Evolutionary conservation across 2,797 vertebrate species (phyloP).

Genomic region (Rhyacichthys aspro): DNA sequence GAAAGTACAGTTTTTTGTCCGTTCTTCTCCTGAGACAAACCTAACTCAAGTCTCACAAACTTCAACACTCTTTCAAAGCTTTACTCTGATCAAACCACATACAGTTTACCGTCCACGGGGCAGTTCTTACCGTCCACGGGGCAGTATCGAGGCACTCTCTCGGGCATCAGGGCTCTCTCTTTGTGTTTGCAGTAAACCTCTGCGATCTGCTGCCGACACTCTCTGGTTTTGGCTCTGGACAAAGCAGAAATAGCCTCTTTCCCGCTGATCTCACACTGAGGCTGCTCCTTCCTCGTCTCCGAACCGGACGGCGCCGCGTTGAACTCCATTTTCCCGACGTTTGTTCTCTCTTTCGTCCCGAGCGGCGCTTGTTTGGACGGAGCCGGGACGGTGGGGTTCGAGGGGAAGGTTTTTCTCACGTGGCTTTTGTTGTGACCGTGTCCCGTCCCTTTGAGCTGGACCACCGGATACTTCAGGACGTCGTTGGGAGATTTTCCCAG

Average conservation of each 20-base stretch:
- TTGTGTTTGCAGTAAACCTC: slow-evolving; percentile 93
- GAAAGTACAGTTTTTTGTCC: no score
- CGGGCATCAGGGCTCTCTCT: slow-evolving; percentile 88
- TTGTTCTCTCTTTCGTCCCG: slow-evolving; percentile 27
- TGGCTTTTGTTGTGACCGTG: slow-evolving; percentile 37
- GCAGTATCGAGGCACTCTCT: slow-evolving; percentile 89
- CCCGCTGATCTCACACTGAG: slow-evolving; percentile 90
- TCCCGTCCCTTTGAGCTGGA: slow-evolving; percentile 24
- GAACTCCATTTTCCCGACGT: slow-evolving; percentile 32
- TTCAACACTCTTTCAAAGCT: no score
- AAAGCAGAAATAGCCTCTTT: slow-evolving; percentile 95
- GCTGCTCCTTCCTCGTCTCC: slow-evolving; percentile 77
- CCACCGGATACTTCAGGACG: slow-evolving; percentile 63
- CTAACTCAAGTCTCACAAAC: no score
- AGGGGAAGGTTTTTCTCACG: slow-evolving; percentile 20
- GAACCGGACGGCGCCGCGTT: slow-evolving; percentile 62
- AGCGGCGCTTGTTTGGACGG: slow-evolving; percentile 43
- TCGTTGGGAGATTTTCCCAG: slow-evolving; percentile 81
- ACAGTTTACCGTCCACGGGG: no score
- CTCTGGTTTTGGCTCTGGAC: slow-evolving; percentile 87
- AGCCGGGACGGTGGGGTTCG: slow-evolving; percentile 9
- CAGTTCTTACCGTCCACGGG: slow-evolving; percentile 87
- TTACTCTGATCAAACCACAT: no score
- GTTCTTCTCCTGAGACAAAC: no score
- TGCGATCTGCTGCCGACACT: slow-evolving; percentile 91